Conservation (phyloP, 2,113 vertebrate genomes). For the Ageneiosus marmoratus region DNA sequence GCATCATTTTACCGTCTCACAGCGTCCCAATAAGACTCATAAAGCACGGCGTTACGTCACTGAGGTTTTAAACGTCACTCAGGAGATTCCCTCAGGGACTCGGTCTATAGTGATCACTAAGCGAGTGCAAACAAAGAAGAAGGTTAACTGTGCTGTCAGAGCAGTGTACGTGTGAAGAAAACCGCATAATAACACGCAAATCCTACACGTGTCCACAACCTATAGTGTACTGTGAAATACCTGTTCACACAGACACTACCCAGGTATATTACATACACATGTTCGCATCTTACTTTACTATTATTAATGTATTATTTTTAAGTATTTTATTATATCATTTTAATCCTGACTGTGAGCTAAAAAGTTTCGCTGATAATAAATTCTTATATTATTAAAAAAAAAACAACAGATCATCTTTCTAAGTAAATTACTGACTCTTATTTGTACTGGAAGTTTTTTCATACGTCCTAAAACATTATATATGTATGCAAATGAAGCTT, state of each 20-base stretch:
- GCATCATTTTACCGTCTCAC: conserved; percentile 12
- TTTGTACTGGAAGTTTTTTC: neutral
- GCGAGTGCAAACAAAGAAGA: conserved; percentile 19
- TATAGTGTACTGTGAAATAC: too few relatives aligned
- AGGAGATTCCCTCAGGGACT: neutral
- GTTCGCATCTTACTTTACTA: too few relatives aligned
- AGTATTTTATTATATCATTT: too few relatives aligned
- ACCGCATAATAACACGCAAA: neutral
- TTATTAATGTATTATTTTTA: too few relatives aligned
- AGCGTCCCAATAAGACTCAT: conserved; percentile 30
- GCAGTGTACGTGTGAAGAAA: neutral
- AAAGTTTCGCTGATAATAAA: too few relatives aligned
- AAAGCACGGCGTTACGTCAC: conserved; percentile 7
- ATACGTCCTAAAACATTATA: neutral
- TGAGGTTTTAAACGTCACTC: conserved; percentile 31
- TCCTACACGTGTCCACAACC: neutral
- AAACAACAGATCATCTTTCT: neutral
- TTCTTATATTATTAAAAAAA: too few relatives aligned
- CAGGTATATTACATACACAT: too few relatives aligned
- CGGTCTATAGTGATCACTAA: conserved; percentile 17
- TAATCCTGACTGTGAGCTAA: too few relatives aligned
- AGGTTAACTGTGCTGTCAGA: neutral
- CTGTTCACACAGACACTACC: too few relatives aligned
- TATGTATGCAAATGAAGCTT: neutral
- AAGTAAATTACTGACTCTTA: neutral